phyloP scores from a whole-genome alignment of 2,113 vertebrate genomes.

The Odobenus rosmarus region DNA sequence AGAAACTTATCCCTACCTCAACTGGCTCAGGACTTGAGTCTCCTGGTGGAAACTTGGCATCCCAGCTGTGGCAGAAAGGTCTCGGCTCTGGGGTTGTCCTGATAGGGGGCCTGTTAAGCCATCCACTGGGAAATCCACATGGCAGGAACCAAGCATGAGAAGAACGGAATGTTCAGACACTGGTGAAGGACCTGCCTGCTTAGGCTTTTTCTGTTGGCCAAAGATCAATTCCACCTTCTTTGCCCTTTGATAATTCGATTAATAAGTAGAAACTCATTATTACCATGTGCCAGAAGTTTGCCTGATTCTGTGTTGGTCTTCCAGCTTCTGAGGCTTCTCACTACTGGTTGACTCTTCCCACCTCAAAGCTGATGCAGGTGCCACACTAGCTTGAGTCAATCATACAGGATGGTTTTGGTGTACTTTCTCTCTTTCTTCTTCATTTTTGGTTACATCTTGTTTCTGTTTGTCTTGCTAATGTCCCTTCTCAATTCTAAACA shows the following conservation, averaged over 20 bases:
- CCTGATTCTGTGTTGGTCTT: not conserved
- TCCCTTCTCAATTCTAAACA: not conserved
- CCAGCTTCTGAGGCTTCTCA: not conserved
- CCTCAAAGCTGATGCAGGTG: not conserved
- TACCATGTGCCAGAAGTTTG: accelerated
- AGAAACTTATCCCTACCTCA: accelerated
- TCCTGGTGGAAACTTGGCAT: not conserved
- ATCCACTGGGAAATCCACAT: accelerated
- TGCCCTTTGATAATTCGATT: accelerated
- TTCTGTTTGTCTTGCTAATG: not conserved
- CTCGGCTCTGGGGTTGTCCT: accelerated
- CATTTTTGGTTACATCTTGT: not conserved
- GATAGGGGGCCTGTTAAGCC: not conserved
- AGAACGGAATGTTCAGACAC: accelerated
- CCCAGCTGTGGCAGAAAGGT: not conserved
- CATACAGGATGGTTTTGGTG: accelerated
- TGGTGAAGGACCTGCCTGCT: not conserved
- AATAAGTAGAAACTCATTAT: not conserved
- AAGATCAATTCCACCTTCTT: accelerated
- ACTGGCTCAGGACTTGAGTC: not conserved
- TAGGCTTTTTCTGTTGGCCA: not conserved
- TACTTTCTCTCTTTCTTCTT: not conserved
- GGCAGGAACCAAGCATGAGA: accelerated
- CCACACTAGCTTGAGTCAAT: not conserved
- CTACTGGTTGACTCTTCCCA: not conserved